Base-by-base conservation (phyloP, 2,888 invertebrate species). In the Nymphalis c-album region DNA sequence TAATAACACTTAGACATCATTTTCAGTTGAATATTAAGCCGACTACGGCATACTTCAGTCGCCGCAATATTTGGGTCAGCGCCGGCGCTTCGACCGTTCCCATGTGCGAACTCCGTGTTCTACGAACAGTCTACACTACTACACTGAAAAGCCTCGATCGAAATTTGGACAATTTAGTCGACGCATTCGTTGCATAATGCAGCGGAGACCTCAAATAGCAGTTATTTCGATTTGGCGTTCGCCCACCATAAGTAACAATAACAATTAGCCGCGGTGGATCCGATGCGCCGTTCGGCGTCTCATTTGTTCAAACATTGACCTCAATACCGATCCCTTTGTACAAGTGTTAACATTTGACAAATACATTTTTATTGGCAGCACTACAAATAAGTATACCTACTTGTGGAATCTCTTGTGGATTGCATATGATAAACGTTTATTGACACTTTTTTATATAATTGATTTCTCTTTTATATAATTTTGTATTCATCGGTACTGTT, bases 201-300 rank as follows among this genome's bases (percentile, higher is more conserved):
- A 70, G 68, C 63, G 70, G 68, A 63, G 71, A 71, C 73, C 73
- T 68, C 73, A 71, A 71, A 73, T 73, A 63, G 71, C 64, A 69
- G 73, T 70, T 71, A 71, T 73, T 73, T 71, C 67, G 73, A 73
- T 70, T 71, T 70, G 71, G 71, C 71, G 59, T 67, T 67, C 68
- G 67, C 66, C 68, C 55, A 63, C 69, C 67, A 70, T 73, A 73
- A 73, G 71, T 71, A 73, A 71, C 73, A 71, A 71, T 73, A 73
- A 73, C 70, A 73, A 72, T 70, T 73, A 73, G 64, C 70, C 68
- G 67, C 63, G 67, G 70, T 61, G 70, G 64, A 69, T 69, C 66
- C 69, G 67, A 70, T 70, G 69, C 70, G 35, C 64, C 67, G 53
- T 64, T 67, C 71, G 65, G 67, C 63, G 26, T 64, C 70, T 73